These are phyloP conservation scores for Leucophora obtusa DNA, from an alignment of 2,888 invertebrate species.

Conservation along the genomic window DNA sequence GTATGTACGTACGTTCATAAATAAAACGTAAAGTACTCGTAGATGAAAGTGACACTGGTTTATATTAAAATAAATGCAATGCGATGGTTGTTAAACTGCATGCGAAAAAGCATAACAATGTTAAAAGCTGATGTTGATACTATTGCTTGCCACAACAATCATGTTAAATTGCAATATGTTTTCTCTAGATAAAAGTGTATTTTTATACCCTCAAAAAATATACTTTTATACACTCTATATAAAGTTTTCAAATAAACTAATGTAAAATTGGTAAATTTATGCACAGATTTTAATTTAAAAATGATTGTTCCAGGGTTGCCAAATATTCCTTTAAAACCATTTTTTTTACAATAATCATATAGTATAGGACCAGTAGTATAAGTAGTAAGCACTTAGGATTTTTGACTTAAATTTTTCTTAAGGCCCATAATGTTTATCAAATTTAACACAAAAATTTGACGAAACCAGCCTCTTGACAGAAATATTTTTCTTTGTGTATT, in stretches of 20 bases:
- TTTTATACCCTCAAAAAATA: neutral
- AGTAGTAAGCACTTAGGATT: too few relatives aligned
- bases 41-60: conserved; percentile 41
- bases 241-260: neutral
- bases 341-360: too few relatives aligned
- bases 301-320: too few relatives aligned
- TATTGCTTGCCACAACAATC: conserved; percentile 22
- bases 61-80: conserved; percentile 52
- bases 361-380: too few relatives aligned
- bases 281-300: too few relatives aligned
- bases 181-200: neutral
- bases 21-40: conserved; percentile 39
- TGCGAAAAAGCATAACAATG: conserved; percentile 17
- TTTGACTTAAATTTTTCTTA: too few relatives aligned
- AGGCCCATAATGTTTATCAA: too few relatives aligned
- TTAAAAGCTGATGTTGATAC: conserved; percentile 26
- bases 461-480: too few relatives aligned
- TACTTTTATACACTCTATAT: too few relatives aligned
- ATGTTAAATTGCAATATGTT: conserved; percentile 19
- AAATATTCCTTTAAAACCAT: too few relatives aligned
- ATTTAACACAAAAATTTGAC: too few relatives aligned
- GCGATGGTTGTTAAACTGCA: conserved; percentile 44
- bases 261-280: neutral
- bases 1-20: conserved; percentile 1
- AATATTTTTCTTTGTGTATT: too few relatives aligned